Conservation (phyloP, 2,888 invertebrate species). For the Meiosimyza platycephala region DNA sequence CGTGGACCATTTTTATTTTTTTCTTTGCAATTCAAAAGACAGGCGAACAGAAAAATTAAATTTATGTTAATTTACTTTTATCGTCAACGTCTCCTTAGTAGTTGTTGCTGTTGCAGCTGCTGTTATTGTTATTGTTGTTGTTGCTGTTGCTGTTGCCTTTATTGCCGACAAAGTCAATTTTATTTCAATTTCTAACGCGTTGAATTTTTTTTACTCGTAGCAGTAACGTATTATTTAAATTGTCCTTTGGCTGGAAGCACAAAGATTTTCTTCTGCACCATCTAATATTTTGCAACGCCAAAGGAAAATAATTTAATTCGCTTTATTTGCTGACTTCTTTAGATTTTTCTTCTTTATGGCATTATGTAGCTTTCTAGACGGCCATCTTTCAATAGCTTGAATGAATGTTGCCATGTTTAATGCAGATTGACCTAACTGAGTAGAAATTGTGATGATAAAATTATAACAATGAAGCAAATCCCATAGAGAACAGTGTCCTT, state of each 20-base stretch:
- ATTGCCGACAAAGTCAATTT: conserved; percentile 55
- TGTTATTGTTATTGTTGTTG: conserved; percentile 24
- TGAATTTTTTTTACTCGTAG: conserved; percentile 21
- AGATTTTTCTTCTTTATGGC: conserved; percentile 1
- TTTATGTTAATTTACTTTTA: conserved; percentile 64
- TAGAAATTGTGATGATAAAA: too few species aligned
- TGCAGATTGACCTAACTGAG: too few species aligned
- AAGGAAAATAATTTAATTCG: conserved; percentile 26
- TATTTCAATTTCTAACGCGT: conserved; percentile 58
- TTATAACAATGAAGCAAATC: too few species aligned
- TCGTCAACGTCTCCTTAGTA: conserved; percentile 40
- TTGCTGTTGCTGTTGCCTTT: conserved; percentile 21
- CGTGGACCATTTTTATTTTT: too few species aligned
- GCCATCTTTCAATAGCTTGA: too few species aligned
- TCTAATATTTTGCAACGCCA: not conserved
- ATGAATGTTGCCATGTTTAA: too few species aligned
- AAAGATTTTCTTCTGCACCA: conserved; percentile 3
- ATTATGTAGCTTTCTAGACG: not conserved
- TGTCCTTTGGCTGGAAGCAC: not conserved
- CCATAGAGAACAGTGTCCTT: too few species aligned
- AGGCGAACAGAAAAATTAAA: conserved; percentile 50
- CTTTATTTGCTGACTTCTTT: conserved; percentile 24
- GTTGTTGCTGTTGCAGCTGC: conserved; percentile 20
- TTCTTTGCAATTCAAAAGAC: not conserved
- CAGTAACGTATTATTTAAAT: not conserved